Conservation (phyloP, 2,888 invertebrate genomes). For the Pammene aurita region DNA sequence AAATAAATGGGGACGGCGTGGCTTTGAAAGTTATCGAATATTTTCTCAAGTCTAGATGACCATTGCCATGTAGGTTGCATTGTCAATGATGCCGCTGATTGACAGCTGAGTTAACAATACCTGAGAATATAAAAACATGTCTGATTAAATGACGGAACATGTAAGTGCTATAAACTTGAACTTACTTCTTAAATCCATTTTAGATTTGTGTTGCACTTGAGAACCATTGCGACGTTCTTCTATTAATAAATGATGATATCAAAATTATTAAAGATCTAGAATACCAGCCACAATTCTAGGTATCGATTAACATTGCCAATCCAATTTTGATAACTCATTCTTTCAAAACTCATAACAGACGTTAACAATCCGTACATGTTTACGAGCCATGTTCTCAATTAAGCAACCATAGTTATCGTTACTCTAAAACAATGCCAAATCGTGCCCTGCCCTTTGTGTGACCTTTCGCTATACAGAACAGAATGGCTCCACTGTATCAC, state of each 20-base stretch:
- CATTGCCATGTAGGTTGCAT: constrained; percentile 33
- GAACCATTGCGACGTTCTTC: neutral
- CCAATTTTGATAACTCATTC: constrained; percentile 19
- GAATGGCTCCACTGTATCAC: constrained; percentile 58
- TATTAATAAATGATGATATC: neutral
- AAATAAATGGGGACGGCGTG: constrained; percentile 48
- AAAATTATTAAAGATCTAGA: neutral
- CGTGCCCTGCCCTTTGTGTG: constrained; percentile 67
- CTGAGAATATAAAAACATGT: constrained; percentile 9
- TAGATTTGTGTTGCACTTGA: neutral
- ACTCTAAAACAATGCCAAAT: constrained; percentile 56
- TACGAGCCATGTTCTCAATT: constrained; percentile 33
- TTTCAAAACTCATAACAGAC: constrained; percentile 27
- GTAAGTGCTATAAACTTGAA: neutral
- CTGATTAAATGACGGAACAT: neutral
- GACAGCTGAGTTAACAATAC: constrained; percentile 15
- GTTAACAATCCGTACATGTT: constrained; percentile 36
- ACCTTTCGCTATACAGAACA: constrained; percentile 56
- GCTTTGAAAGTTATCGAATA: constrained; percentile 43
- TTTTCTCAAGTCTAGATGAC: constrained; percentile 35
- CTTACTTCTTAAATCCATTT: neutral
- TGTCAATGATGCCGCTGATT: constrained; percentile 14
- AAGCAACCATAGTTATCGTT: constrained; percentile 42
- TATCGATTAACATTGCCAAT: constrained; percentile 7
- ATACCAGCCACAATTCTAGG: neutral